These are phyloP conservation scores for Dione vanillae DNA, from an alignment of 2,888 invertebrate genomes.

Conservation along the genomic window DNA sequence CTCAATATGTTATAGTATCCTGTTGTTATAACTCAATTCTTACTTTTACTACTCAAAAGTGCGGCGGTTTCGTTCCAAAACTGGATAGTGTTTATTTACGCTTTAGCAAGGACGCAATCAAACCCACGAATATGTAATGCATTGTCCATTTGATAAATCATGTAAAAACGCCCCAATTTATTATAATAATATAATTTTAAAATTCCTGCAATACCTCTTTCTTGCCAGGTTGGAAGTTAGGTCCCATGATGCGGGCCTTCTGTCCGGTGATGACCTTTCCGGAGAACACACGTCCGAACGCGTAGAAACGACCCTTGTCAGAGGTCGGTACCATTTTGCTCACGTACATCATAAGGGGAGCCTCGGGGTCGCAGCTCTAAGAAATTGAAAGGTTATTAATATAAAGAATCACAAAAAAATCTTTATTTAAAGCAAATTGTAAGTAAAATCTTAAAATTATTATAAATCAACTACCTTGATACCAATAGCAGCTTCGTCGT, in stretches of 20 bases:
- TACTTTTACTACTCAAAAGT: no score
- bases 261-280: conserved; percentile 95
- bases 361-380: conserved; percentile 96
- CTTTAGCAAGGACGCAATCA: no score
- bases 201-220: conserved; percentile 87
- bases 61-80: no score
- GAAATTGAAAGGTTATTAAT: neutral
- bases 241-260: conserved; percentile 99
- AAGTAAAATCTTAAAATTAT: neutral
- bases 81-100: no score
- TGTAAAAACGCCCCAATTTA: neutral
- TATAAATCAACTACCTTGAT: conserved; percentile 85
- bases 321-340: conserved; percentile 99
- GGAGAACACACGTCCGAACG: conserved; percentile 99
- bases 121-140: no score
- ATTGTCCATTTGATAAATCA: neutral
- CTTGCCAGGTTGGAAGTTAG: conserved; percentile 98
- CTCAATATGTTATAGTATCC: no score
- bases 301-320: conserved; percentile 99
- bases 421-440: neutral
- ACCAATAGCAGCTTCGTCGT: conserved; percentile 97
- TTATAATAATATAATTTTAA: neutral
- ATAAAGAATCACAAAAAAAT: neutral
- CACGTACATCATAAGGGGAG: conserved; percentile 99
- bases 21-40: no score